Evolutionary conservation across 2,113 vertebrate species (phyloP), one percentile per base, ranked within the genome.

Genomic region (Limnothrissa miodon): DNA sequence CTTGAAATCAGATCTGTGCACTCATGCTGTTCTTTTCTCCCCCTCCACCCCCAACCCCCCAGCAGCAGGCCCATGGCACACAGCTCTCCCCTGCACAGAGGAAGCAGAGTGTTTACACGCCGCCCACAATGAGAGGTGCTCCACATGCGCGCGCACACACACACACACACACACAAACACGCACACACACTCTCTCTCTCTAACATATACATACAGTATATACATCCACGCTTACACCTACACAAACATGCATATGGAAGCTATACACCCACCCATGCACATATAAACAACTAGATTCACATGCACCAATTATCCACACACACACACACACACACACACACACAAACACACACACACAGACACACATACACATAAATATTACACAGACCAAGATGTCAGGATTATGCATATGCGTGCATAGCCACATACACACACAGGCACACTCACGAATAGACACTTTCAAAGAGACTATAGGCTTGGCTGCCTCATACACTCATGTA

Each of bases 61-160:
- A 93, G 93, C 88, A 86, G 25, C 93, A 96, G 95, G 80, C 83
- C 62, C 85, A 44, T 62, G 95, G 89, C 0, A 90, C 92, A 15
- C 87, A 88, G 85, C 81, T 89, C 46, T 95, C 95, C 48, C 95
- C 95, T 44, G 96, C 96, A 89, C 96, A 97, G 83, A 95, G 96
- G 93, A 97, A 97, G 94, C 95, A 96, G 90, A 96, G 95, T 0
- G 96, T 96, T 80, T 96, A 94, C 86, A 94, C 95, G 9, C 91
- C 95, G 0, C 96, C 96, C 0, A 84, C 94, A 80, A 94, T 96
- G 92, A 96, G 96, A 97, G 96, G 96, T 97, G 83, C 78, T 84
- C 94, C 91, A 42, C 39, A 39, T 25, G 66, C 42, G 23, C 25
- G 42, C 39, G 59, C 25, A 70, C 83, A 48, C 33, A 59, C 33